Conservation (phyloP, 2,113 vertebrate species). For the Embiotoca jacksoni region DNA sequence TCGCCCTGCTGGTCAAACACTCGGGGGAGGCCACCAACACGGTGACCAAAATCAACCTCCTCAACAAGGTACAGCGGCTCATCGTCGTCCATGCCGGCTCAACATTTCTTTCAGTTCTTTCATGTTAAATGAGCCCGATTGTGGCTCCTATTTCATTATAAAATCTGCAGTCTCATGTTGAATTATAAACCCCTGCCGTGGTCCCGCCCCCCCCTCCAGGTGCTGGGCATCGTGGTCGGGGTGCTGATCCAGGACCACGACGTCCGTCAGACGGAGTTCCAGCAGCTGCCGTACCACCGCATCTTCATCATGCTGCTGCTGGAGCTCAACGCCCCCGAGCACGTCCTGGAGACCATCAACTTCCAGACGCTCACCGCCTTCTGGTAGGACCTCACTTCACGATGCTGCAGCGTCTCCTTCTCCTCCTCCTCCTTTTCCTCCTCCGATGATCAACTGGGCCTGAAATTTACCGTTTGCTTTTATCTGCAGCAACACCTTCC, state of each 20-base stretch:
- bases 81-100: too few relatives aligned
- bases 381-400: constrained; percentile 84
- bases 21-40: constrained; percentile 99
- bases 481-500: constrained; percentile 95
- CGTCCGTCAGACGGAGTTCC: constrained; percentile 97
- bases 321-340: constrained; percentile 98
- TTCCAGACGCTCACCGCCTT: constrained; percentile 99
- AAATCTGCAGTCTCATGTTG: too few relatives aligned
- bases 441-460: too few relatives aligned
- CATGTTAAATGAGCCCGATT: too few relatives aligned
- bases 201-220: constrained; percentile 73
- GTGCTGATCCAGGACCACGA: constrained; percentile 98
- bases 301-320: constrained; percentile 99
- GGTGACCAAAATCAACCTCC: constrained; percentile 98
- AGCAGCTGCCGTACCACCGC: constrained; percentile 97
- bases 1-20: constrained; percentile 97
- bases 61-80: constrained; percentile 90
- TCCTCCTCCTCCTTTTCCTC: too few relatives aligned
- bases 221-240: constrained; percentile 97
- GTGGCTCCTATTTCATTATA: too few relatives aligned
- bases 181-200: neutral
- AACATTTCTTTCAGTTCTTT: neutral
- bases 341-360: constrained; percentile 98
- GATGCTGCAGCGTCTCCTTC: too few relatives aligned
- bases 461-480: neutral